Evolutionary conservation across 2,888 invertebrate species (phyloP).

Genomic region (Globia sparganii): DNA sequence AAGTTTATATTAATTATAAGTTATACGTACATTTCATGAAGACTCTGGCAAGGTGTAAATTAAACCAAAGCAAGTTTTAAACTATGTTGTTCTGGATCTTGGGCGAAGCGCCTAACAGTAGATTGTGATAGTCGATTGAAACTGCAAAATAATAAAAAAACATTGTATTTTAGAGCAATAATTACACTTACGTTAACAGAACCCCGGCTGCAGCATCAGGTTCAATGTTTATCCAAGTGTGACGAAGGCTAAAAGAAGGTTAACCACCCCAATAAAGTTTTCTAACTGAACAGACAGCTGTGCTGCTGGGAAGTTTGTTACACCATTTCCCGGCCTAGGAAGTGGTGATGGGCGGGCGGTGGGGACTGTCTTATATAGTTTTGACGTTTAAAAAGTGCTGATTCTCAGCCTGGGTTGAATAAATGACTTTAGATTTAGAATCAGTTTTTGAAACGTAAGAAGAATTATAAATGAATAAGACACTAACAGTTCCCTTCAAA

Average conservation of each 20-base stretch:
- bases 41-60: slow-evolving; percentile 16
- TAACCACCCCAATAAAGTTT: neutral
- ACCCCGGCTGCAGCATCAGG: neutral
- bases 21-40: slow-evolving; percentile 29
- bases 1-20: slow-evolving; percentile 52
- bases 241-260: neutral
- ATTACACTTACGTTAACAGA: neutral
- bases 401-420: neutral
- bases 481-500: neutral
- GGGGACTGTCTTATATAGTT: neutral
- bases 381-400: neutral
- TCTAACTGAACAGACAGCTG: neutral
- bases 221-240: neutral
- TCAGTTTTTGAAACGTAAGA: neutral
- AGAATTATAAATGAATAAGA: neutral
- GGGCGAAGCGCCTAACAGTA: no score
- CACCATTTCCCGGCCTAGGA: neutral
- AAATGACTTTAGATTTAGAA: neutral
- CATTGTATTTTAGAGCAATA: neutral
- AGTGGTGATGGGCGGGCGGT: no score
- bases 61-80: slow-evolving; percentile 29
- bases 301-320: no score
- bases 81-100: neutral
- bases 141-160: neutral
- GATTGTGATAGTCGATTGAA: no score